Percentiles rank a stretch among this genome's conserved stretches.
These are phyloP conservation scores for Agriopis marginaria DNA, from an alignment of 2,888 invertebrate genomes.

Conservation along the genomic window DNA sequence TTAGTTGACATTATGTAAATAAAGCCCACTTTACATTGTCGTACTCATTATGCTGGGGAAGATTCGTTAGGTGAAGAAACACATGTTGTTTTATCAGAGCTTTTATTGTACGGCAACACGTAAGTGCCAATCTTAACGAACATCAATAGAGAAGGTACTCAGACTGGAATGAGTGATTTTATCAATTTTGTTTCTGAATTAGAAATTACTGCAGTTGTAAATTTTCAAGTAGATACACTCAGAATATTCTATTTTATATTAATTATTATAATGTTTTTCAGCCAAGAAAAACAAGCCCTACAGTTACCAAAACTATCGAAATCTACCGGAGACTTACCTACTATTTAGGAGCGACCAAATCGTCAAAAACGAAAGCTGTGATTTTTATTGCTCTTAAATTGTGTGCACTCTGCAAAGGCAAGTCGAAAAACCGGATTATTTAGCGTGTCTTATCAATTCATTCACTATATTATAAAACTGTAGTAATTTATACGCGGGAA, in stretches of 20 bases:
- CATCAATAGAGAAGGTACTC: not conserved
- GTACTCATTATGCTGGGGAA: slow-evolving; percentile 82
- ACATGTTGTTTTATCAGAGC: slow-evolving; percentile 83
- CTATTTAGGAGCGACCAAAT: too few relatives aligned
- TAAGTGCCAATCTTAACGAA: slow-evolving; percentile 55
- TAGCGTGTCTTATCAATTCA: not conserved
- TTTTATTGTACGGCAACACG: slow-evolving; percentile 54
- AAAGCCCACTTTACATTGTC: slow-evolving; percentile 83
- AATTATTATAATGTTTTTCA: too few relatives aligned
- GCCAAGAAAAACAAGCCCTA: too few relatives aligned
- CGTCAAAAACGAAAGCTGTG: too few relatives aligned
- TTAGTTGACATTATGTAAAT: slow-evolving; percentile 86
- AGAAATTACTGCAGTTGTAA: too few relatives aligned
- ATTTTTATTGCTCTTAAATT: too few relatives aligned
- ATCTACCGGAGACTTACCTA: too few relatives aligned
- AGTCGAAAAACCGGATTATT: not conserved
- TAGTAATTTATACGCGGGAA: too few relatives aligned
- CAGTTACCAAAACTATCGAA: too few relatives aligned
- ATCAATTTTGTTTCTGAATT: too few relatives aligned
- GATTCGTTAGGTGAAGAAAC: slow-evolving; percentile 87
- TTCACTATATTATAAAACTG: not conserved
- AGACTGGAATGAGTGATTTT: not conserved
- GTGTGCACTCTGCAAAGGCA: not conserved
- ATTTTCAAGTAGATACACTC: too few relatives aligned
- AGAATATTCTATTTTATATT: too few relatives aligned